Evolutionary conservation across 2,797 vertebrate species (phyloP).

Genomic region (Aratinga solstitialis): DNA sequence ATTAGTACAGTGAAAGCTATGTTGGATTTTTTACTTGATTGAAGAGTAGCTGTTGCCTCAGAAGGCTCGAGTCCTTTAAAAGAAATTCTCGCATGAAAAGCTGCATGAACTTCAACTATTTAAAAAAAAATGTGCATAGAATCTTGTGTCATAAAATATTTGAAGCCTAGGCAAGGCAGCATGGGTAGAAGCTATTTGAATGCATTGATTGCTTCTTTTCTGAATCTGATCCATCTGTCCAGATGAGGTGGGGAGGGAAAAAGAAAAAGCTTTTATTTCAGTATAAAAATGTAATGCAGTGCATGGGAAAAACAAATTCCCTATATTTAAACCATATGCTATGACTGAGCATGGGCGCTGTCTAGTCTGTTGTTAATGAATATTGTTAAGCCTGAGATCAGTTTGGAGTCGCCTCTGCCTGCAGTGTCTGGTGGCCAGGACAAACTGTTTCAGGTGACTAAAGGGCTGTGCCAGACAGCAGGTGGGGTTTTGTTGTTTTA

Average conservation of each 20-base stretch:
- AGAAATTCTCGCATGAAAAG: constrained; percentile 16
- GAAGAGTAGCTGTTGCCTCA: not conserved
- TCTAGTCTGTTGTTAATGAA: constrained; percentile 27
- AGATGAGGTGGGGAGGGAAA: not conserved
- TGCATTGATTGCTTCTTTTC: constrained; percentile 25
- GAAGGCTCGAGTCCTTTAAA: not conserved
- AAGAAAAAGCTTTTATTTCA: constrained; percentile 22
- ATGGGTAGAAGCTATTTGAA: not conserved
- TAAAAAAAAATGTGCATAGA: not conserved
- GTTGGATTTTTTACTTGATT: not conserved
- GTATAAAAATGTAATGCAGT: constrained; percentile 14
- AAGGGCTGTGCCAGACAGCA: not conserved
- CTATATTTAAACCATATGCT: constrained; percentile 50
- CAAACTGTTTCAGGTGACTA: not conserved
- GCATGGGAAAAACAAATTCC: constrained; percentile 36
- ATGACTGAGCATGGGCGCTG: not conserved
- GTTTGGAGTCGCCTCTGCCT: not conserved
- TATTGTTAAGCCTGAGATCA: not conserved
- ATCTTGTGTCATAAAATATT: constrained; percentile 21
- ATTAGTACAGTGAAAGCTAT: not conserved
- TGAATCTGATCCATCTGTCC: constrained; percentile 55
- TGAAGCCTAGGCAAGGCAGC: not conserved
- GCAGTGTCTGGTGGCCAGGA: not conserved
- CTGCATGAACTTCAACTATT: not conserved
- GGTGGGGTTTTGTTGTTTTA: not conserved